Conservation (phyloP, 1,140 invertebrate genomes). For the Aphelenchoides avenae region DNA sequence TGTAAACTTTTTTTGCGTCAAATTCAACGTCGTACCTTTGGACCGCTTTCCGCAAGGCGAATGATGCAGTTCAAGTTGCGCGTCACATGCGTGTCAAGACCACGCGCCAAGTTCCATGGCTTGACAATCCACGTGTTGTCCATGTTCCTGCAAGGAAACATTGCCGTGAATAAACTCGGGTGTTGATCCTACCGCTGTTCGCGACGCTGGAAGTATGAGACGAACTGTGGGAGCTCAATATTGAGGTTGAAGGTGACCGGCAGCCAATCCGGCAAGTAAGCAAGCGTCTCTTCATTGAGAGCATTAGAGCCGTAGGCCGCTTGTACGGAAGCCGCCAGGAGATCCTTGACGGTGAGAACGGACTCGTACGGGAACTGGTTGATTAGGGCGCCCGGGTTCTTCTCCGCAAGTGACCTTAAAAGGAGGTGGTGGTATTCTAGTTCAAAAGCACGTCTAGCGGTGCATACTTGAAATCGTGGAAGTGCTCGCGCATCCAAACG, state of each 20-base stretch:
- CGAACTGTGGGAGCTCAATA: constrained; percentile 75
- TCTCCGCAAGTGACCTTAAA: constrained; percentile 21
- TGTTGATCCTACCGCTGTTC: constrained; percentile 64
- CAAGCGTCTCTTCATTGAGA: constrained; percentile 62
- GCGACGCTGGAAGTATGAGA: constrained; percentile 74
- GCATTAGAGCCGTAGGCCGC: constrained; percentile 59
- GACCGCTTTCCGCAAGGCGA: constrained; percentile 71
- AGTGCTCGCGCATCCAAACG: constrained; percentile 74
- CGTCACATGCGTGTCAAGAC: constrained; percentile 79
- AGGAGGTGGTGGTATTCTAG: background rate
- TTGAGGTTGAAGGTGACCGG: constrained; percentile 80
- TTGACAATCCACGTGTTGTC: constrained; percentile 90
- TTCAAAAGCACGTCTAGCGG: background rate
- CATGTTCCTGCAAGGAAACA: constrained; percentile 62
- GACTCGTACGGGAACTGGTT: constrained; percentile 89
- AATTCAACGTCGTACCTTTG: too few species aligned
- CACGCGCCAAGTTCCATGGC: constrained; percentile 82
- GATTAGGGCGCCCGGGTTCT: constrained; percentile 60
- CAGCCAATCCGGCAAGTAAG: constrained; percentile 73
- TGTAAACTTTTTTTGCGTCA: too few species aligned
- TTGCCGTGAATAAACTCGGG: too few species aligned
- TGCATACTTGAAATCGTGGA: constrained; percentile 70
- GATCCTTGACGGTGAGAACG: constrained; percentile 80
- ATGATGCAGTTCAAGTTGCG: constrained; percentile 74
- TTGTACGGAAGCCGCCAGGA: constrained; percentile 70